Evolutionary conservation across 2,113 vertebrate genomes (phyloP).

Genomic region (Acrocephalus arundinaceus): DNA sequence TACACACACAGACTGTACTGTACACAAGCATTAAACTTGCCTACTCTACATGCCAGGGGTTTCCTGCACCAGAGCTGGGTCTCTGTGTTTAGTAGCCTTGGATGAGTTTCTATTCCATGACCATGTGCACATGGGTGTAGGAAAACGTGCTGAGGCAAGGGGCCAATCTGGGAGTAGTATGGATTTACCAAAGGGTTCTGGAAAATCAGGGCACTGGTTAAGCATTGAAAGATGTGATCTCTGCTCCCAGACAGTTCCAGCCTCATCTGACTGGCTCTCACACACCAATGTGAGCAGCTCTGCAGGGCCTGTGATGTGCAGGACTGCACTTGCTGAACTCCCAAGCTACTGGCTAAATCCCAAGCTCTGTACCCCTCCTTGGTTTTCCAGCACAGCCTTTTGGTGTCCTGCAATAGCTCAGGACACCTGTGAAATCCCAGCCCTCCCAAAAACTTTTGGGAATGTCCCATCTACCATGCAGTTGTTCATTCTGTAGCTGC

Average conservation of each 20-base stretch:
- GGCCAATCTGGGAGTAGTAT: fast-evolving
- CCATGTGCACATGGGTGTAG: fast-evolving
- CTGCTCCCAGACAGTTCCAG: background rate
- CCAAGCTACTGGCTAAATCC: background rate
- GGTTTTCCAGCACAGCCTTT: background rate
- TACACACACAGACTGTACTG: fast-evolving
- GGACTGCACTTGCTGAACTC: background rate
- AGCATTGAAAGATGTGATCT: background rate
- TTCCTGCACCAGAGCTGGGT: background rate
- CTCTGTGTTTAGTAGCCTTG: background rate
- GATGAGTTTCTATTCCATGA: background rate
- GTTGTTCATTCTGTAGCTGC: background rate
- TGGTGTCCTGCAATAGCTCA: fast-evolving
- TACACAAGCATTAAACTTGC: background rate
- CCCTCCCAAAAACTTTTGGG: background rate
- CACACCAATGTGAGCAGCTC: fast-evolving
- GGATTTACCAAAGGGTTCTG: background rate
- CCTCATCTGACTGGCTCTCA: background rate
- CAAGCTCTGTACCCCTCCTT: fast-evolving
- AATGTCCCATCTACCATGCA: background rate
- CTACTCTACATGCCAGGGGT: background rate
- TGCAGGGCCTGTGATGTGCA: fast-evolving
- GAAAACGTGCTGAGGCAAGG: background rate
- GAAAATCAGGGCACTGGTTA: background rate
- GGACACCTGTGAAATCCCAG: background rate